Base-by-base conservation (phyloP, 2,888 invertebrate species). In the Epinotia brunnichana region DNA sequence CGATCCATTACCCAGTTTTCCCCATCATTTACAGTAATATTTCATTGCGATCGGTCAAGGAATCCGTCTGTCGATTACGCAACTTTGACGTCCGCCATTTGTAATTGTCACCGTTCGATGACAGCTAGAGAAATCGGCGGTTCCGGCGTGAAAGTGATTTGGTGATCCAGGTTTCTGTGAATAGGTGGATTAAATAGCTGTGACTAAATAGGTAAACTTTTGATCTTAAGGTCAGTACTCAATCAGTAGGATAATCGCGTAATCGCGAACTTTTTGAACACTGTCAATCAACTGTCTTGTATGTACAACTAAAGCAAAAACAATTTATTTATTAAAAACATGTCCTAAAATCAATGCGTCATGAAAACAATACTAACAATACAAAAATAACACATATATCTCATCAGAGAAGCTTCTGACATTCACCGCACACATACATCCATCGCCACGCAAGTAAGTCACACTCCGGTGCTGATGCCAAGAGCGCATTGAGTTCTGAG, bases 111-210 rank as follows among this genome's bases (percentile, higher is more conserved):
- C 39, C 21, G 24, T 67, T 56, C 61, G 72, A 72, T 72, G 72
- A 72, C 72, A 72, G 72, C 39, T 67, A 56, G 72, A 72, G 72
- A 72, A 72, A 72, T 72, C 61, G 72, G 48, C 41, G 72, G 24
- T 72, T 39, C 68, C 39, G 4, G 44, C 61, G 72, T 62, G 68
- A 39, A 61, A 62, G 68, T 57, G 56, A 62, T 68, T 62, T 24
- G 11, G 48, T 68, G 54, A 63, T 69, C 69, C 4, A n/a, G 48
- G 48, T 48, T 48, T 15, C 39, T 39, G 7, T 15, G 41, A 44
- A 44, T 44, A 15, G 15, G 15, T 15, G 15, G 44, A 48, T n/a
- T n/a, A 48, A n/a, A 48, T n/a, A n/a, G 13, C 4, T n/a, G 5
- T n/a, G n/a, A n/a, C 48, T 48, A 48, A 48, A 48, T 48, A 5